Evolutionary conservation across 2,888 invertebrate species (phyloP), one percentile per base, ranked within the genome.

Genomic region (Heliconius sara): DNA sequence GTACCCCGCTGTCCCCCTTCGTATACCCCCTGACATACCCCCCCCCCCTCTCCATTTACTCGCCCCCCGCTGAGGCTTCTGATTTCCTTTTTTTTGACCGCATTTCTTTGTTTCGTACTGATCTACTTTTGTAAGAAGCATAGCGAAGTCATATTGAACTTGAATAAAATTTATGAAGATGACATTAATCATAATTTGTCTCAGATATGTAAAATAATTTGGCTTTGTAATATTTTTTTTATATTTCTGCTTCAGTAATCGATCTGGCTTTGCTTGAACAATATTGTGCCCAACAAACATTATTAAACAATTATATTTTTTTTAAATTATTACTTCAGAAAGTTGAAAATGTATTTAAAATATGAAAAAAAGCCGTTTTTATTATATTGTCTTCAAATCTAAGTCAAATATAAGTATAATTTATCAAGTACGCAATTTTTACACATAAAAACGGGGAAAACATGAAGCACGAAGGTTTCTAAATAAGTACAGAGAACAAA

Each of bases 91-190:
- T 65, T 70, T 65, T 75, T 75, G 43, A 47, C 25, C 65, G 43
- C 65, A 22, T 65, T 75, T 65, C 65, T 75, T 65, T 75, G 75
- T 75, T 75, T 75, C 75, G 22, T 43, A 73, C 73, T 39, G 57
- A 73, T 73, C 34, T 60, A 60, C 73, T 60, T 73, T 73, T 60
- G 9, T 34, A 73, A n/a, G 60, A 60, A 57, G 60, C 60, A 25
- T 13, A 68, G 67, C n/a, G 27, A 43, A 68, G 3, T 65, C n/a
- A 12, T 2, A n/a, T n/a, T 43, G 13, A n/a, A 43, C 68, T 68
- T 43, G 25, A 70, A 70, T 70, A 39, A 43, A 70, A n/a, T 16
- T 43, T 47, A 47, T 47, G 67, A 67, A 34, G 39, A 4, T 12
- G n/a, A 39, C 43, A 70, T 43, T 43, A 27, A 47, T 70, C 43